These are phyloP conservation scores for Oreocharis arfaki DNA, from an alignment of 2,113 vertebrate genomes.

Conservation along the genomic window DNA sequence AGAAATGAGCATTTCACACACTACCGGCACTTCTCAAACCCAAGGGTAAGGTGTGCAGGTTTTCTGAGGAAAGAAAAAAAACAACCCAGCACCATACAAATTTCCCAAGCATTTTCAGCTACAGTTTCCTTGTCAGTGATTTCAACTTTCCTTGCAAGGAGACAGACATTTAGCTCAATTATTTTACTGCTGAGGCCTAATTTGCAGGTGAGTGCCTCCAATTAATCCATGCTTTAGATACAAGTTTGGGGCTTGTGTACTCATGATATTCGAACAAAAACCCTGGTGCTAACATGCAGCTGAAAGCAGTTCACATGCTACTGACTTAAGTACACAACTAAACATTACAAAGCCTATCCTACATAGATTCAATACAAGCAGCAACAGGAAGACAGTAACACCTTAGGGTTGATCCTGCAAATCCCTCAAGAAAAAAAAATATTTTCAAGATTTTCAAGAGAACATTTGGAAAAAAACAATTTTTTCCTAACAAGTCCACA, in stretches of 20 bases:
- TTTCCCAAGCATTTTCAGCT: not conserved
- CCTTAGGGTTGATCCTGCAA: not conserved
- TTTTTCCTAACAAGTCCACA: not conserved
- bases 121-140: not conserved
- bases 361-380: not conserved
- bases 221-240: not conserved
- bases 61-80: not conserved
- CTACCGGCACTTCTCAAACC: not conserved
- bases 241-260: not conserved
- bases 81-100: rapidly evolving
- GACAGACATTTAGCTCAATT: not conserved
- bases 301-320: not conserved
- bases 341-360: not conserved
- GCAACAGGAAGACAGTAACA: not conserved
- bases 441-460: not conserved
- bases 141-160: not conserved
- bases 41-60: rapidly evolving
- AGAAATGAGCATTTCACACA: not conserved
- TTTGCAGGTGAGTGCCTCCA: not conserved
- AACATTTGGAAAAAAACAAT: not conserved
- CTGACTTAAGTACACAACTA: not conserved
- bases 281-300: not conserved
- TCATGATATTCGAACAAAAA: not conserved
- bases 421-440: not conserved
- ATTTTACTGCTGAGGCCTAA: not conserved